Base-by-base conservation (phyloP, 2,113 vertebrate genomes). In the Leucosticte australis region DNA sequence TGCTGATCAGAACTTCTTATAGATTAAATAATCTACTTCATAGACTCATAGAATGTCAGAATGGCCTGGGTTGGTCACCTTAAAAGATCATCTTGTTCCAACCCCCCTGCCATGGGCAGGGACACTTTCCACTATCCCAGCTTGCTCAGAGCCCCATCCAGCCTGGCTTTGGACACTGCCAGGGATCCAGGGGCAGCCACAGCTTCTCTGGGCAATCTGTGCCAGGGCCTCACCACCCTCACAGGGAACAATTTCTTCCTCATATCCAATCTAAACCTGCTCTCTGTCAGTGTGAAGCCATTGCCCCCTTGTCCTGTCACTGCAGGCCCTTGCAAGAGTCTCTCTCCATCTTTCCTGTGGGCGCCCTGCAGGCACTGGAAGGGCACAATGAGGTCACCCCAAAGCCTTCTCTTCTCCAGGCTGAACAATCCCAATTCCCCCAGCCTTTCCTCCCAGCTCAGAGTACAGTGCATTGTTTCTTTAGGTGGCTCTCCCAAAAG, bases 221-320 rank as follows among this genome's bases (percentile, higher is more conserved):
- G 35, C 59, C 21, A 50, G 59, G 31, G 50, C 11, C 42, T 80
- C 31, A 2, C 0, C 59, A 64, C 7, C 2, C 14, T 47, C 49
- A 12, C 2, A 64, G 31, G 2, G 3, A 18, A 64, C 0, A 64
- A 46, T 64, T 55, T 37, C 33, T 33, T 39, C 18, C 11, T 2
- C 0, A 28, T 28, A 57, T 16, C 18, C 35, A 5, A 11, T 16
- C 35, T 57, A 33, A 57, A 0, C 17, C 27, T 35, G 0, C 49
- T 22, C 30, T 64, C 42, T 64, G 35, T 50, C 35, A 80, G 5
- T 42, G 5, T 57, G 31, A 15, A 37, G 26, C 42, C 76, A 73
- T 37, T 80, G 0, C 8, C 35, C 35, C 22, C 50, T 23, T 33
- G 11, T 23, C 15, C 76, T 73, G 35, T 65, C 35, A 50, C 17